Conservation (phyloP, 2,113 vertebrate genomes). For the Sylvia atricapilla region DNA sequence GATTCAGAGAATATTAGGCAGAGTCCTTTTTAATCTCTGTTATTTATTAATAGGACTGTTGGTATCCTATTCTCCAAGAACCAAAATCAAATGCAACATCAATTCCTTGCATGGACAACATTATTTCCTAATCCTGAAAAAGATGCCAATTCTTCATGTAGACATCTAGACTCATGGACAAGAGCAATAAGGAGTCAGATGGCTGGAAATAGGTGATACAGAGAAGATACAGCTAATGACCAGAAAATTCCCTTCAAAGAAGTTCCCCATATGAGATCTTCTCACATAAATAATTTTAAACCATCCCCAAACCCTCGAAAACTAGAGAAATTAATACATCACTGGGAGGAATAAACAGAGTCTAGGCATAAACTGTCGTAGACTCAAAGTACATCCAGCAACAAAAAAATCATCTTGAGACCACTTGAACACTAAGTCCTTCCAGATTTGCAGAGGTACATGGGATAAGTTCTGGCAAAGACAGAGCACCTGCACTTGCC, state of each 20-base stretch:
- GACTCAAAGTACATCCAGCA: background rate
- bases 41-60: background rate
- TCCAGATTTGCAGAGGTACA: background rate
- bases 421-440: background rate
- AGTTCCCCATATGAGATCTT: background rate
- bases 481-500: background rate
- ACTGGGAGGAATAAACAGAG: background rate
- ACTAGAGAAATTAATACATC: background rate
- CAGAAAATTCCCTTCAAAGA: background rate
- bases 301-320: background rate
- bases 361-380: background rate
- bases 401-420: constrained; percentile 19
- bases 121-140: background rate
- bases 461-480: background rate
- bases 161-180: background rate
- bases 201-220: background rate
- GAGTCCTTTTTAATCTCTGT: background rate
- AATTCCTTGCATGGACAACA: background rate
- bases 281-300: background rate
- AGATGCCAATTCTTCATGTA: background rate
- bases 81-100: background rate
- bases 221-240: background rate
- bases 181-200: background rate
- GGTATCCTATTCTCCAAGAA: background rate
- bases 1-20: background rate